A percentile compares a stretch with the other conserved stretches of the same genome.
Conservation (phyloP, 2,888 invertebrate species). For the Cyrtodaria siliqua region DNA sequence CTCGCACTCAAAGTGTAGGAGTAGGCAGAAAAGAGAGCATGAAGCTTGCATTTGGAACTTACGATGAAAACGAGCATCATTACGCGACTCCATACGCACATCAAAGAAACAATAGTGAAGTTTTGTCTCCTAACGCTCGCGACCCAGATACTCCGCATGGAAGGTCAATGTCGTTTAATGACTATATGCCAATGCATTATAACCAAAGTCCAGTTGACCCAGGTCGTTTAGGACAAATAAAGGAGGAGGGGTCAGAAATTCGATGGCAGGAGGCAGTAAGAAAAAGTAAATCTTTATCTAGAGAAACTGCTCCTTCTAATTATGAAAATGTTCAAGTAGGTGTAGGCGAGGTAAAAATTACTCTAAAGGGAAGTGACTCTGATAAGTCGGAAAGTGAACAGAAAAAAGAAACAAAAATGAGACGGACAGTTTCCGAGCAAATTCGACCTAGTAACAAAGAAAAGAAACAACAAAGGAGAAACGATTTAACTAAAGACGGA, state of each 20-base stretch:
- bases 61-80: conserved; percentile 74
- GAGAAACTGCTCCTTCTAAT: conserved; percentile 38
- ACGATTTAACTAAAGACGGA: conserved; percentile 17
- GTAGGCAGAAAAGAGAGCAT: conserved; percentile 74
- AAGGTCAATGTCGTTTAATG: conserved; percentile 60
- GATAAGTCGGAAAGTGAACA: conserved; percentile 47
- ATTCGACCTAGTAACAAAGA: conserved; percentile 60
- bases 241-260: conserved; percentile 72
- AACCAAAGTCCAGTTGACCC: conserved; percentile 55
- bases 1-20: conserved; percentile 10
- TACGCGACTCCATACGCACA: conserved; percentile 59
- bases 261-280: conserved; percentile 67
- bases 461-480: conserved; percentile 16
- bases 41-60: conserved; percentile 81
- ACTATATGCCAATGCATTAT: conserved; percentile 69
- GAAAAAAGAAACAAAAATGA: conserved; percentile 60
- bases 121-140: conserved; percentile 36
- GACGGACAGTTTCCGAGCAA: conserved; percentile 75
- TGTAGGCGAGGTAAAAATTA: conserved; percentile 22
- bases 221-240: conserved; percentile 71
- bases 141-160: conserved; percentile 46
- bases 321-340: conserved; percentile 61
- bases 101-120: conserved; percentile 67
- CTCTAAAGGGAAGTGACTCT: conserved; percentile 41
- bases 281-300: conserved; percentile 59